Evolutionary conservation across 2,113 vertebrate species (phyloP).

Genomic region (Megaptera novaeangliae): DNA sequence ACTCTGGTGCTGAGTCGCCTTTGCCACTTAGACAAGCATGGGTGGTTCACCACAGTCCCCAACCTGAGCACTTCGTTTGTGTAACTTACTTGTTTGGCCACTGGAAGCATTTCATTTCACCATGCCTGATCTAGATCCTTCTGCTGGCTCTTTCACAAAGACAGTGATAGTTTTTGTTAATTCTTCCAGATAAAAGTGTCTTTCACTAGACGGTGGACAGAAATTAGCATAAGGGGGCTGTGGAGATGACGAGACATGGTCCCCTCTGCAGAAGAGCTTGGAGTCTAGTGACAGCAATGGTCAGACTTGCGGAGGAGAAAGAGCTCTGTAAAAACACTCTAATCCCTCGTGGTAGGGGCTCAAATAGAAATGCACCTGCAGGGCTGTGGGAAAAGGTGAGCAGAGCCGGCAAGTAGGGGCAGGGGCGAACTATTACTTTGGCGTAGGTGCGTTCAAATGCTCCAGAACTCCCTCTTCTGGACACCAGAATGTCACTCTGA

Average conservation of each 20-base stretch:
- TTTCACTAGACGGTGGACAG: not conserved
- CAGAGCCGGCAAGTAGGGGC: not conserved
- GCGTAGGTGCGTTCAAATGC: not conserved
- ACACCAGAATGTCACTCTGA: rapidly evolving
- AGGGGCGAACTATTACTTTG: not conserved
- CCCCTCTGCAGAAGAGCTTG: not conserved
- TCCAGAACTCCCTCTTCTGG: not conserved
- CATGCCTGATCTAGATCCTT: not conserved
- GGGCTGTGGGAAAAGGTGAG: not conserved
- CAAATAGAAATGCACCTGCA: no score
- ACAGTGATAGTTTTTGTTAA: not conserved
- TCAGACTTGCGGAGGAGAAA: no score
- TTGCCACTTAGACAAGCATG: not conserved
- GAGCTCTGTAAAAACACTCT: not conserved
- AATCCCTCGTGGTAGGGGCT: no score
- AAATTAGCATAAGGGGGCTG: not conserved
- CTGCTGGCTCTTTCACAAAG: not conserved
- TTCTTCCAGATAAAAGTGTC: not conserved
- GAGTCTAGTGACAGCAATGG: not conserved
- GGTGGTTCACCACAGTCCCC: not conserved
- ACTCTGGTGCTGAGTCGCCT: rapidly evolving
- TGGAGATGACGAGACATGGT: not conserved
- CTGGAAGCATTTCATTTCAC: not conserved
- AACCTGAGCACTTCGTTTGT: not conserved
- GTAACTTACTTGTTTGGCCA: not conserved